Percentiles rank a stretch among this genome's conserved stretches.
Conservation (phyloP, 1,140 invertebrate species). For the Chironomus tepperi region DNA sequence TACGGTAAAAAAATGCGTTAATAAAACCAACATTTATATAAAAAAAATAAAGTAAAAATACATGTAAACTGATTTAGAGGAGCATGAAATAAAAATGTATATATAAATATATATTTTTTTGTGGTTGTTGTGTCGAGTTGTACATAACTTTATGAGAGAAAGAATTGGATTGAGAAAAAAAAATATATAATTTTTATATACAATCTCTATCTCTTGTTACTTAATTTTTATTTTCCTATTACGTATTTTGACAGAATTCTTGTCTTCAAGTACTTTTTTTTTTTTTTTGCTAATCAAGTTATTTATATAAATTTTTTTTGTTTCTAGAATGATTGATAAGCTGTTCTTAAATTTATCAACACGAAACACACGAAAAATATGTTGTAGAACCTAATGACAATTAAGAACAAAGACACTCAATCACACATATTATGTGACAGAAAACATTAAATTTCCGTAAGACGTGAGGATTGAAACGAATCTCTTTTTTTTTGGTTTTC, state of each 20-base stretch:
- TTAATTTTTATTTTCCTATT: background rate
- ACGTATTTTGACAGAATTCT: background rate
- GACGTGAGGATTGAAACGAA: background rate
- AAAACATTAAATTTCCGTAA: background rate
- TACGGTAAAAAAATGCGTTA: background rate
- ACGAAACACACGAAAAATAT: background rate
- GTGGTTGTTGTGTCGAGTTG: background rate
- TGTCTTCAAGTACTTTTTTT: no score
- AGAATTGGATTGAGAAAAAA: background rate
- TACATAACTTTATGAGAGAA: background rate
- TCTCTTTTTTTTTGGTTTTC: background rate
- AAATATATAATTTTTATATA: background rate
- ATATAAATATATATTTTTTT: background rate
- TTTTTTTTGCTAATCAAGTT: background rate
- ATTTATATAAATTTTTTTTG: background rate
- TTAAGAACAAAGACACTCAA: background rate
- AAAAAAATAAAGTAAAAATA: background rate
- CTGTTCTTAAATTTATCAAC: no score
- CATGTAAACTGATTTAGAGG: background rate
- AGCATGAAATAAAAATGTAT: background rate
- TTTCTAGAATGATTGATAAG: background rate
- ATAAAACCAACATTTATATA: slow-evolving; percentile 14
- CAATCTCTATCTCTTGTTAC: background rate
- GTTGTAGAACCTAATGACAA: background rate
- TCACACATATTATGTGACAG: background rate